Base-by-base conservation (phyloP, 2,113 vertebrate genomes). In the Chaenogobius annularis region DNA sequence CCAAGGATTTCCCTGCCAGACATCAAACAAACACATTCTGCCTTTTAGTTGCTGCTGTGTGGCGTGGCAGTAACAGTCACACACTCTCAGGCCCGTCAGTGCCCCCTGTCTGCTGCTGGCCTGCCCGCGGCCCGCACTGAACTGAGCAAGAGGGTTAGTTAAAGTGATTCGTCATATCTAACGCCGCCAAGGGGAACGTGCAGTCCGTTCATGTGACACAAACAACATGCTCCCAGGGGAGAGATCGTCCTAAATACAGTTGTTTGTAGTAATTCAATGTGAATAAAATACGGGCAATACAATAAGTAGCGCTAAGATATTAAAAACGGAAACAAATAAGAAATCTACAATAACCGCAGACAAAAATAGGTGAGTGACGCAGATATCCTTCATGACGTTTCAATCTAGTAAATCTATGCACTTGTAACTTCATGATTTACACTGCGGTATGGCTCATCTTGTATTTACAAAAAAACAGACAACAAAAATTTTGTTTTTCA, bases 151-250 rank as follows among this genome's bases (percentile, higher is more conserved):
- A 19, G 67, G 75, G 72, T 81, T 81, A 81, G 79, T 80, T 80
- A 80, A 74, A 86, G 79, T 79, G 66, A 90, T 83, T 84, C 19
- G 47, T 87, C 78, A 84, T 78, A 87, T 82, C 79, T 73, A 77
- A 76, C 75, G 22, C 47, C 0, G 79, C 79, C 86, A 67, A 22
- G 76, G 63, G 78, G 77, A 67, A 79, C 5, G 66, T 55, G 81
- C 46, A 72, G 69, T 43, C 77, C 56, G 77, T 75, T 83, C 37
- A 66, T 23, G 52, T 72, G 79, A 83, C 75, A 63, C 56, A 68
- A 61, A 83, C 64, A 23, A 55, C 37, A 75, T 44, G 73, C 26
- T 82, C 35, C 43, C 19, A 66, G 64, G 22, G 43, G 13, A 20
- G 20, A 10, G 7, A 9, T 13, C 37, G 63, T 66, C 20, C 43